Percentiles rank a stretch among this genome's conserved stretches.
phyloP scores from a whole-genome alignment of 1,140 invertebrate species.

The Calephelis virginiensis region DNA sequence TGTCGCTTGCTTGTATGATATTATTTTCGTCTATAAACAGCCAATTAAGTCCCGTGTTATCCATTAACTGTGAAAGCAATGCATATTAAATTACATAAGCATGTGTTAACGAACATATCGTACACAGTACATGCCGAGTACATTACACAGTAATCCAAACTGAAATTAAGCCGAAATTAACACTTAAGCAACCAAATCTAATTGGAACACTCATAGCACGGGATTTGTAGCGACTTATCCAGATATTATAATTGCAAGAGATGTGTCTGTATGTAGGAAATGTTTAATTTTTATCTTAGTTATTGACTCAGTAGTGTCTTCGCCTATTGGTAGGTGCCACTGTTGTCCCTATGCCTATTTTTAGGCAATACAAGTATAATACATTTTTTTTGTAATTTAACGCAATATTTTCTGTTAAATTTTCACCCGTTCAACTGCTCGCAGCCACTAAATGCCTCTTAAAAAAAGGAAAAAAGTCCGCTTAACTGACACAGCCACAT shows the following conservation, averaged over 20 bases:
- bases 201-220: constrained; percentile 22
- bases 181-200: constrained; percentile 28
- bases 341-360: too few species aligned
- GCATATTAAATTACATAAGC: constrained; percentile 26
- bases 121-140: constrained; percentile 21
- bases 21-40: constrained; percentile 10
- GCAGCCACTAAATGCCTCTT: too few species aligned
- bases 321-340: too few species aligned
- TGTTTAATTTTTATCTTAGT: neutral
- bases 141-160: constrained; percentile 25
- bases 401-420: too few species aligned
- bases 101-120: constrained; percentile 23
- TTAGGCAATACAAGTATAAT: too few species aligned
- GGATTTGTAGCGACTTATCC: constrained; percentile 11
- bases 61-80: constrained; percentile 26
- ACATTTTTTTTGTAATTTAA: too few species aligned
- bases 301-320: too few species aligned
- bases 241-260: neutral
- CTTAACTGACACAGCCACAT: too few species aligned
- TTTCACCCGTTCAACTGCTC: too few species aligned
- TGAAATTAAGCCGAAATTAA: constrained; percentile 30
- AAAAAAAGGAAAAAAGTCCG: too few species aligned
- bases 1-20: neutral
- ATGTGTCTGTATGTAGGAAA: too few species aligned
- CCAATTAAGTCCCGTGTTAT: constrained; percentile 23